Evolutionary conservation across 2,888 invertebrate species (phyloP), one percentile per base, ranked within the genome.

Genomic region (Antheraea yamamai): DNA sequence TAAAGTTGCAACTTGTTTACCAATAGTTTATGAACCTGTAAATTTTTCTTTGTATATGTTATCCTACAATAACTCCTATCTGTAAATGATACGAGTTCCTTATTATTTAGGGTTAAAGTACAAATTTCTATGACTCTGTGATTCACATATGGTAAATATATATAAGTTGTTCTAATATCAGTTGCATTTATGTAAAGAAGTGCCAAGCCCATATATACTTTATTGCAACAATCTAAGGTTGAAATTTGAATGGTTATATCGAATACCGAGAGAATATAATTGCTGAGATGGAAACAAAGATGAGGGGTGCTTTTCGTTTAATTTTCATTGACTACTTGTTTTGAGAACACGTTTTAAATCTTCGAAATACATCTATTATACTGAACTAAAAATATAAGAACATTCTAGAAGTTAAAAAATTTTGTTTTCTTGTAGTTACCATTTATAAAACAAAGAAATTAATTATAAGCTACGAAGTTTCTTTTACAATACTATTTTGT

Each of bases 271-370:
- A 64, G 26, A 64, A 64, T 30, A 26, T 70, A 70, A 39, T 39
- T 39, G 70, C 20, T 70, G 39, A 18, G 18, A 30, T 18, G 18
- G 20, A 58, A 39, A 91, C 89, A 89, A 87, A 90, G 89, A 90
- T 88, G 87, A 89, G 87, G 87, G 89, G 79, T 85, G 84, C 79
- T 85, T 87, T 87, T 84, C 85, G 88, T 91, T 92, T 90, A 90
- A 91, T 91, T 91, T 89, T 87, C 91, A 91, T 90, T 90, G 91
- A 89, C 87, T 87, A 89, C 86, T 85, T 10, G 87, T 86, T 79
- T 70, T 18, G 39, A 71, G 58, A 70, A 71, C 71, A 70, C 16
- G 20, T 47, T 66, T 23, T 68, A 51, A 51, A 74, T 66, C 51
- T 73, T 73, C 64, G 64, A 64, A 73, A 4, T 61, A 26, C 23